These are phyloP conservation scores for Sylvietta virens DNA, from an alignment of 2,113 vertebrate species.

Conservation along the genomic window DNA sequence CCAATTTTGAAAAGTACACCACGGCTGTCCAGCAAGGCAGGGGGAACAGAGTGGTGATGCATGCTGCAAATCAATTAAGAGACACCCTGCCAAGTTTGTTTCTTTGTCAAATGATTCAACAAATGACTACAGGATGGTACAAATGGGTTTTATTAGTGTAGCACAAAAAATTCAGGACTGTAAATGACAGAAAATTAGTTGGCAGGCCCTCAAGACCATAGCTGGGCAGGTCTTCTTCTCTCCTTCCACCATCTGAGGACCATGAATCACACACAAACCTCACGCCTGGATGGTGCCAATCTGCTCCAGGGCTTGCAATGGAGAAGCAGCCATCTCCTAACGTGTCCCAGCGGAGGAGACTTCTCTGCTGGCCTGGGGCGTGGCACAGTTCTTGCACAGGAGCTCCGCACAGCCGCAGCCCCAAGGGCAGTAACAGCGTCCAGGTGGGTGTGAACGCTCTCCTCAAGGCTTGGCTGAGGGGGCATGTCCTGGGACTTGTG, in stretches of 20 bases:
- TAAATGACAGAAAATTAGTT: neutral
- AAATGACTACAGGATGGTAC: neutral
- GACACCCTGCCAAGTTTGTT: neutral
- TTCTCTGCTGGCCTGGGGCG: neutral
- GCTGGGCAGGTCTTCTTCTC: neutral
- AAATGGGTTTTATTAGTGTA: neutral
- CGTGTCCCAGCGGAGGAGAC: neutral
- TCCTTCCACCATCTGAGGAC: neutral
- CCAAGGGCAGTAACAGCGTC: neutral
- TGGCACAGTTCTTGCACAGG: rapidly evolving
- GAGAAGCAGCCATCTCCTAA: neutral
- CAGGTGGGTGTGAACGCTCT: neutral
- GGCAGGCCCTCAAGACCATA: neutral
- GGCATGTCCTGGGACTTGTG: rapidly evolving
- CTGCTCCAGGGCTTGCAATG: neutral
- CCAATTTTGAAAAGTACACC: neutral
- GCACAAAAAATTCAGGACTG: neutral
- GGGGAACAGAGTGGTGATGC: neutral
- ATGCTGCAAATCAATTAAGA: neutral
- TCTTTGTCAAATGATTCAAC: neutral
- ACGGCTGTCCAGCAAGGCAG: neutral
- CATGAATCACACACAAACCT: neutral
- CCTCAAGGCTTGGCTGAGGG: neutral
- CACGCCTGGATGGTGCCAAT: neutral
- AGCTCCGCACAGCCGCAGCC: rapidly evolving